Conservation (phyloP, 2,888 invertebrate genomes). For the Carabus problematicus region DNA sequence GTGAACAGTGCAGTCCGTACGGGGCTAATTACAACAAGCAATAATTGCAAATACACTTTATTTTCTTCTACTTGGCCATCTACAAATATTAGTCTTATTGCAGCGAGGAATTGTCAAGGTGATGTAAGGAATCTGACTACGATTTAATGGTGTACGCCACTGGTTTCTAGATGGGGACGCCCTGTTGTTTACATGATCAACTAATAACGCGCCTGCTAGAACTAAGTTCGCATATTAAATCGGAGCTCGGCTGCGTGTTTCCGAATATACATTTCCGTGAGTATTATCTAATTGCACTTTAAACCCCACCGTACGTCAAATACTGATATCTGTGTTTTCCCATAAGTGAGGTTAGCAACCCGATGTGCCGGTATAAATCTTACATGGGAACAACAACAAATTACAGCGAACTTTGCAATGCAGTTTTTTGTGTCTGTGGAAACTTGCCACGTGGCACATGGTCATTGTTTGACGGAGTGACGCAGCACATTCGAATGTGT, state of each 20-base stretch:
- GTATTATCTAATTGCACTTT: slow-evolving; percentile 1
- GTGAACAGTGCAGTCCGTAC: too few species aligned
- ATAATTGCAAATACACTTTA: too few species aligned
- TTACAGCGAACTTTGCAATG: too few species aligned
- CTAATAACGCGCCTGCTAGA: slow-evolving; percentile 23
- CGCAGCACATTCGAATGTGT: neutral
- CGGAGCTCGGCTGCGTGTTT: neutral
- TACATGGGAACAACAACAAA: neutral
- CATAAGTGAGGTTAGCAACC: too few species aligned
- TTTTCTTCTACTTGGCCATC: too few species aligned
- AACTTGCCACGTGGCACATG: slow-evolving; percentile 5
- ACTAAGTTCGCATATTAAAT: slow-evolving; percentile 33
- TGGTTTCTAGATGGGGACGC: neutral
- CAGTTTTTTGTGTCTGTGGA: neutral
- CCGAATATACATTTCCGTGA: slow-evolving; percentile 4
- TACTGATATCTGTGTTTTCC: neutral
- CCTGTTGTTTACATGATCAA: slow-evolving; percentile 32
- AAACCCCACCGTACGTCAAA: neutral
- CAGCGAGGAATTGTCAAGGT: too few species aligned
- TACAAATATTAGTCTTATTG: too few species aligned
- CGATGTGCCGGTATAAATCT: neutral
- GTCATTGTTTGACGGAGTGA: neutral
- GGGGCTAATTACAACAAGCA: too few species aligned
- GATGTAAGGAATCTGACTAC: too few species aligned
- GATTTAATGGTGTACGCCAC: too few species aligned